Evolutionary conservation across 2,797 vertebrate species (phyloP), one percentile per base, ranked within the genome.

Genomic region (Lacerta agilis): DNA sequence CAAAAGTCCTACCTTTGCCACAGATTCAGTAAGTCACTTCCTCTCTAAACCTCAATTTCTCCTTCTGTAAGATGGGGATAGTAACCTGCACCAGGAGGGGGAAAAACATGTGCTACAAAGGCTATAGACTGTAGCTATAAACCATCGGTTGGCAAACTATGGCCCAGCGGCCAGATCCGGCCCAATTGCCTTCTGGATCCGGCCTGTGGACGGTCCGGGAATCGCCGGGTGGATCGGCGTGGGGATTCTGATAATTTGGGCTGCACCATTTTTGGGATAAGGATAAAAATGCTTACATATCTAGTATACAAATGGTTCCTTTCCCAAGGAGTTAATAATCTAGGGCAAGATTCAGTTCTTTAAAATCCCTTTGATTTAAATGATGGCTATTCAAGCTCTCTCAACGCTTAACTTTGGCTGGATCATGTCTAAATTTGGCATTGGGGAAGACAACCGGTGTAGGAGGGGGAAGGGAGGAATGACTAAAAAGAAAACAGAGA

Each of bases 151-250:
- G 38, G 38, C 38, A 41, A 41, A 41, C 45, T 45, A 45, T 2
- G 2, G 45, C 45, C 1, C 45, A 2, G 45, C 9, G 9, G 9
- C 9, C 0, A 2, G 9, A 45, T 45, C 45, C 0, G 0, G 2
- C 45, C 45, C 45, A 45, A 45, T 10, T 45, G 9, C 45, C 45
- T 45, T 45, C 45, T 10, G 45, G 45, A 10, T 45, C 45, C 45
- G 2, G 9, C 9, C 45, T 1, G 43, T 1, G 43, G 8, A 8
- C 43, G 43, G 43, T 43, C 43, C 8, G 8, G 8, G 43, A 41
- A 41, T 41, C 38, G 4, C 38, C 38, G 38, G 4, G 38, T 41
- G 38, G 38, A 41, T 41, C 1, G 38, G 38, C 38, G 38, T 38
- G 43, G 43, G 43, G 43, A 43, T 43, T 43, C 43, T 43, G 43